Evolutionary conservation across 2,113 vertebrate genomes (phyloP).

Genomic region (Ictalurus punctatus): DNA sequence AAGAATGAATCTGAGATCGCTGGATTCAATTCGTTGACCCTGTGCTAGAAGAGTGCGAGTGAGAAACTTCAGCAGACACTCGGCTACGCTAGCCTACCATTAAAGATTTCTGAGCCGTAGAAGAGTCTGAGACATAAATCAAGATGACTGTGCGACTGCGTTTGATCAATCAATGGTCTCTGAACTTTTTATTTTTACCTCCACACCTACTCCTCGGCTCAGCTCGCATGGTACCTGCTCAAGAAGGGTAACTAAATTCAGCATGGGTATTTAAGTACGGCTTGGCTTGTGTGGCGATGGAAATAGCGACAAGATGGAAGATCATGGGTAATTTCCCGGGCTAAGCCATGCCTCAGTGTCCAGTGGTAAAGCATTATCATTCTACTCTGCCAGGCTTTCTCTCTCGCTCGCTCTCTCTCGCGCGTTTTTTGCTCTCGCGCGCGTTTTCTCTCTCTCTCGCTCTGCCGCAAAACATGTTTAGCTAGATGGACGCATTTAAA

Average conservation of each 20-base stretch:
- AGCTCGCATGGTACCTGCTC: background rate
- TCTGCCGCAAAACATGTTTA: background rate
- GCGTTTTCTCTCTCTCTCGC: background rate
- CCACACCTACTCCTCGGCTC: background rate
- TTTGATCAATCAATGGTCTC: background rate
- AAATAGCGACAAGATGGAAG: too few relatives aligned
- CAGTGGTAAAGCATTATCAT: background rate
- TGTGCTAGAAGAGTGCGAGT: background rate
- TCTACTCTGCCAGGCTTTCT: background rate
- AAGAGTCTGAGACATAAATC: background rate
- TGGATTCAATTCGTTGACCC: background rate
- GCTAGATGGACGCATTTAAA: background rate
- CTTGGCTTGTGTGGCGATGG: background rate
- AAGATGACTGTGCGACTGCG: background rate
- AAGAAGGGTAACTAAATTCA: background rate
- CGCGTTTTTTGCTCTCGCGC: background rate
- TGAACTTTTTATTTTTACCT: background rate
- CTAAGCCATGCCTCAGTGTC: background rate
- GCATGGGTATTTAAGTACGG: background rate
- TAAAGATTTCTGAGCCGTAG: background rate
- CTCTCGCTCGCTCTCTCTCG: too few relatives aligned
- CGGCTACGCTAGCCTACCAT: background rate
- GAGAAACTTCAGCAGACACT: background rate
- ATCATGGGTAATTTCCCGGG: background rate
- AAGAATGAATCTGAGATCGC: background rate